Percentiles rank a stretch among this genome's conserved stretches.
Evolutionary conservation across 2,888 invertebrate genomes (phyloP).

Genomic region (Drosophila pseudotakahashii): DNA sequence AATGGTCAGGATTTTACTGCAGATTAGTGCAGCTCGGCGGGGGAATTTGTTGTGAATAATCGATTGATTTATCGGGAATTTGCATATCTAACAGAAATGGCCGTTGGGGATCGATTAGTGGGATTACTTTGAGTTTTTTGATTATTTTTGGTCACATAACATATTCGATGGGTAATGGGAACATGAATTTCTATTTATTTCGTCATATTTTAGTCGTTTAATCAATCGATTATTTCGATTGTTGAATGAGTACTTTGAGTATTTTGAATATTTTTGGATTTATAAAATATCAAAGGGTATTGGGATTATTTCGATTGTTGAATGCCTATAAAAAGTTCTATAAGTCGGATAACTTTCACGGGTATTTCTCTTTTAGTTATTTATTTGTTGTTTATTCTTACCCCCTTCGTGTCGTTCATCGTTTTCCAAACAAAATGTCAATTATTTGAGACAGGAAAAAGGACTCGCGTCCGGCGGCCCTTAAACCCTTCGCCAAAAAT

Average conservation of each 20-base stretch:
- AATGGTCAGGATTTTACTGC: constrained; percentile 13
- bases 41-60: constrained; percentile 4
- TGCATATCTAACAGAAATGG: constrained; percentile 1
- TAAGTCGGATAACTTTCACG: too few relatives aligned
- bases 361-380: too few relatives aligned
- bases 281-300: too few relatives aligned
- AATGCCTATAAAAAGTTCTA: too few relatives aligned
- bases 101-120: neutral
- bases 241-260: too few relatives aligned
- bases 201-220: too few relatives aligned
- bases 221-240: too few relatives aligned
- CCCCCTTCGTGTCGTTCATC: constrained; percentile 7
- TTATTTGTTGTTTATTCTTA: too few relatives aligned
- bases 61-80: constrained; percentile 8
- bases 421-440: constrained; percentile 30
- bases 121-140: neutral
- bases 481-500: constrained; percentile 4
- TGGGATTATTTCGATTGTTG: too few relatives aligned
- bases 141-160: neutral
- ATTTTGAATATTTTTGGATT: too few relatives aligned
- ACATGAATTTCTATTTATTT: too few relatives aligned
- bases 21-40: constrained; percentile 22
- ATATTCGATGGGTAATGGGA: too few relatives aligned
- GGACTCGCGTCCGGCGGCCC: constrained; percentile 1
- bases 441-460: constrained; percentile 29